phyloP scores from a whole-genome alignment of 2,888 invertebrate genomes.

The Petrophora chlorosata region DNA sequence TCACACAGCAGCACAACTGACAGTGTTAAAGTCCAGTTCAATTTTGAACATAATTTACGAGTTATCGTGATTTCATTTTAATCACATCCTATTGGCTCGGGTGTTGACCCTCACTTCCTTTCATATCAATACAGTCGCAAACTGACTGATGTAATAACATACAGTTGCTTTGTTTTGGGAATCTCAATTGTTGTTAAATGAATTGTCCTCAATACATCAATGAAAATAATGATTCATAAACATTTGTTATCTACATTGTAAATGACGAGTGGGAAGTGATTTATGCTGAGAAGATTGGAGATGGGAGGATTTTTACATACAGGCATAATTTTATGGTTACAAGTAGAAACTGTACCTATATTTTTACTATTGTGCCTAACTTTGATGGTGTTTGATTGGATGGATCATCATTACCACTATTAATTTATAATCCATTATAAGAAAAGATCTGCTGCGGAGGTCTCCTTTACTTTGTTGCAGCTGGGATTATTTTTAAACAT shows the following conservation, averaged over 20 bases:
- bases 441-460: too few relatives aligned
- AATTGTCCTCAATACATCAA: slow-evolving; percentile 3
- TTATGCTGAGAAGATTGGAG: background rate
- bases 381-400: too few relatives aligned
- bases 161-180: slow-evolving; percentile 10
- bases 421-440: too few relatives aligned
- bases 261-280: background rate
- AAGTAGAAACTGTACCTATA: too few relatives aligned
- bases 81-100: slow-evolving; percentile 45
- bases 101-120: slow-evolving; percentile 61
- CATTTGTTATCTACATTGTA: background rate
- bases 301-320: too few relatives aligned
- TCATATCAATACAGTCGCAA: slow-evolving; percentile 46
- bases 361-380: too few relatives aligned
- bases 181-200: slow-evolving; percentile 4
- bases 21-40: slow-evolving; percentile 15
- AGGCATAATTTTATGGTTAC: too few relatives aligned
- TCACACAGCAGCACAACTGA: slow-evolving; percentile 8
- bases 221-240: slow-evolving; percentile 4
- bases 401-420: too few relatives aligned
- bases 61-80: slow-evolving; percentile 33
- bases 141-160: slow-evolving; percentile 39
- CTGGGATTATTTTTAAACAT: too few relatives aligned
- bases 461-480: too few relatives aligned
- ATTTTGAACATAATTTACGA: slow-evolving; percentile 23